Evolutionary conservation across 2,797 vertebrate genomes (phyloP), one percentile per base, ranked within the genome.

Genomic region (Spea hammondii): DNA sequence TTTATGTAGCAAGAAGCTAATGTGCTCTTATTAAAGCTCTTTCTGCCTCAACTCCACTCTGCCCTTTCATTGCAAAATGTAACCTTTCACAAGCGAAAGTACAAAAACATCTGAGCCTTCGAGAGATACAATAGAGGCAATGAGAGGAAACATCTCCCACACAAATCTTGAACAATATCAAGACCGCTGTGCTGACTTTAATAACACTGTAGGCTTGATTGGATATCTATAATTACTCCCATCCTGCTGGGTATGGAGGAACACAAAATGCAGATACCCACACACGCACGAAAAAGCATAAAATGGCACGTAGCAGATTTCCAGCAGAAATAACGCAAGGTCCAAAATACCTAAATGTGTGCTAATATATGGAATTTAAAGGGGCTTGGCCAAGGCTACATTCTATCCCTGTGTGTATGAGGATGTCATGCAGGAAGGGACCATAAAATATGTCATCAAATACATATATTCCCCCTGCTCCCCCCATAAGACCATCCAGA

Each of bases 181-280:
- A 71, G 60, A 80, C 79, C 79, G 82, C 45, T 82, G 83, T 54
- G 76, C 72, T 79, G 74, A 67, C 65, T 70, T 76, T 83, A 86
- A 82, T 76, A 82, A 77, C 77, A 78, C 11, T 44, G 78, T 70
- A 82, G 65, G 76, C 82, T 79, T 69, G 71, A 74, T 69, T 77
- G 80, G 83, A 83, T 84, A 83, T 86, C 83, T 86, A 83, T 84
- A 86, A 86, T 84, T 84, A 79, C 80, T 77, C 67, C 73, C 71
- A 68, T 79, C 51, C 65, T 71, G 76, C 71, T 51, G 76, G 80
- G 71, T 57, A 67, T 32, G 62, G 49, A 65, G 69, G 78, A 83
- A 73, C 65, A 77, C 64, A 54, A 32, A 44, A 44, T 64, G 48
- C 44, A 70, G 53, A 54, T 57, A 53, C 10, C 47, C 44, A 65